Evolutionary conservation across 2,888 invertebrate species (phyloP).

Genomic region (Selenia dentaria): DNA sequence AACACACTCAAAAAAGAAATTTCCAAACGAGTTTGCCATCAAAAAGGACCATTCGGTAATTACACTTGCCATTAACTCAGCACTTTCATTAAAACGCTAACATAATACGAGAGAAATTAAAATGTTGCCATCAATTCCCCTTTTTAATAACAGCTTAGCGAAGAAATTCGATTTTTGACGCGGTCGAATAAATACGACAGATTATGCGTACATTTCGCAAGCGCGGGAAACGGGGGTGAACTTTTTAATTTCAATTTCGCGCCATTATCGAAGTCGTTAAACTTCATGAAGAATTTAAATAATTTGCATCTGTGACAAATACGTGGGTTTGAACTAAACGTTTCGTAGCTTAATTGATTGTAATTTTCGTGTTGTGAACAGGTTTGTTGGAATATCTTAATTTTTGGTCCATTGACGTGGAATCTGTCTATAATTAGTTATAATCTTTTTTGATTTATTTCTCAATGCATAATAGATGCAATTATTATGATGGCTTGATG

Average conservation of each 20-base stretch:
- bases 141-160: slow-evolving; percentile 38
- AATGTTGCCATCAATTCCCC: slow-evolving; percentile 38
- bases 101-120: slow-evolving; percentile 39
- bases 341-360: slow-evolving; percentile 27
- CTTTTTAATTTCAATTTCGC: slow-evolving; percentile 2
- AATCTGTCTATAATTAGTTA: slow-evolving; percentile 27
- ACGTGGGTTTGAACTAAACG: slow-evolving; percentile 22
- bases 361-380: slow-evolving; percentile 28
- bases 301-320: slow-evolving; percentile 16
- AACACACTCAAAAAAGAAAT: slow-evolving; percentile 26
- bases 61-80: slow-evolving; percentile 37
- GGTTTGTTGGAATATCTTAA: slow-evolving; percentile 27
- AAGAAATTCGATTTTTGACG: slow-evolving; percentile 28
- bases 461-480: slow-evolving; percentile 15
- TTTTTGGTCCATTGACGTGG: slow-evolving; percentile 23
- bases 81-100: slow-evolving; percentile 41
- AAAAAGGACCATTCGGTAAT: slow-evolving; percentile 40
- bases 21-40: slow-evolving; percentile 39
- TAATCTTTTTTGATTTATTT: slow-evolving; percentile 28
- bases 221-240: neutral
- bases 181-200: slow-evolving; percentile 27
- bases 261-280: slow-evolving; percentile 4
- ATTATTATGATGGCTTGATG: slow-evolving; percentile 8
- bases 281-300: slow-evolving; percentile 16
- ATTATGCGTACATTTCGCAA: slow-evolving; percentile 19